These are phyloP conservation scores for Esox masquinongy DNA, from an alignment of 2,797 vertebrate genomes.

Conservation along the genomic window DNA sequence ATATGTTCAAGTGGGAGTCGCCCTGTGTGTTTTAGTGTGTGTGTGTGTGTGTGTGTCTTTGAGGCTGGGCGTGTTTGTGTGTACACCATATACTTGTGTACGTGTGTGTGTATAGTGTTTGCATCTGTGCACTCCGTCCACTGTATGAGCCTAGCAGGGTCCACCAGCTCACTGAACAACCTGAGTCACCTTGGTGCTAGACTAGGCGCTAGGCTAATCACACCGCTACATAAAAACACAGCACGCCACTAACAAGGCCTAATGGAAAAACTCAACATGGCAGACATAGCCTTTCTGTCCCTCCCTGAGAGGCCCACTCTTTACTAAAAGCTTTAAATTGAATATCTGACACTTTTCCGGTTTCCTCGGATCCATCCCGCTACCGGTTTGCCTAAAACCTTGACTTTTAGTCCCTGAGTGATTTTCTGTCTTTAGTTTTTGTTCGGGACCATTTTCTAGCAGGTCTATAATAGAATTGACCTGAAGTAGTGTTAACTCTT, in stretches of 20 bases:
- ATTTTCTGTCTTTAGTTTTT: conserved; percentile 10
- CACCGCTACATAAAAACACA: not conserved
- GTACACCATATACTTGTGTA: not conserved
- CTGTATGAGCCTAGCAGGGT: conserved; percentile 16
- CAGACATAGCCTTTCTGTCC: not conserved
- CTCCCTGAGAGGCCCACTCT: not conserved
- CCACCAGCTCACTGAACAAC: not conserved
- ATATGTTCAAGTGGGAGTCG: not conserved
- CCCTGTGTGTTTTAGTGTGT: not conserved
- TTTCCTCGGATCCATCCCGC: not conserved
- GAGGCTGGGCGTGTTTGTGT: not conserved
- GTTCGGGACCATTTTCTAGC: conserved; percentile 27
- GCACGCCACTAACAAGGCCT: not conserved
- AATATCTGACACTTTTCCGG: conserved; percentile 6
- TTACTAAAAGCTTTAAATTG: not conserved
- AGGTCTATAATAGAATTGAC: conserved; percentile 45
- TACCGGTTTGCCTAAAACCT: not conserved
- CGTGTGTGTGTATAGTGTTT: not conserved
- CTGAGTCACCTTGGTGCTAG: conserved; percentile 27
- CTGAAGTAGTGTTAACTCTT: conserved; percentile 40
- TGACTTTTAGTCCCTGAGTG: conserved; percentile 10
- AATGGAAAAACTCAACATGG: not conserved
- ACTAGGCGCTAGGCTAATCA: conserved; percentile 32
- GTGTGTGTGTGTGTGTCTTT: conserved; percentile 9
- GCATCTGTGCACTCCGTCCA: not conserved